These are phyloP conservation scores for Lepidurus apus DNA, from an alignment of 1,140 invertebrate genomes.

Conservation along the genomic window DNA sequence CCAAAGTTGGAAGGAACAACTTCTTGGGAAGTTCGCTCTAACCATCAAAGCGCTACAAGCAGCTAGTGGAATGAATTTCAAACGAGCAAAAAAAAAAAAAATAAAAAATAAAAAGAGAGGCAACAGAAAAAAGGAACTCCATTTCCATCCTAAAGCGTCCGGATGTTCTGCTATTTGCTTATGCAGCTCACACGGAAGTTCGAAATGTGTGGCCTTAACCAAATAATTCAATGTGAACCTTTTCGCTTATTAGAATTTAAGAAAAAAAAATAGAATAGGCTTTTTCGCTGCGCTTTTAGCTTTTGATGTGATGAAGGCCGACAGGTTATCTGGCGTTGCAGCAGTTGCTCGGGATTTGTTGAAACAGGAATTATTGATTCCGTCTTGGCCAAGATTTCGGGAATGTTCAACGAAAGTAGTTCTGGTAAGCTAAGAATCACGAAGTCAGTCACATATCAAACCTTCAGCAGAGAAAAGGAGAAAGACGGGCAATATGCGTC, in stretches of 20 bases:
- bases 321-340: not conserved
- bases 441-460: conserved; percentile 1
- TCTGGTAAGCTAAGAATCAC: not conserved
- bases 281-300: not conserved
- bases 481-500: not conserved
- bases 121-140: not conserved
- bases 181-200: not conserved
- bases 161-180: not conserved
- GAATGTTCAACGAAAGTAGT: not conserved
- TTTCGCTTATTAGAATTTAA: not conserved
- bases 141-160: not conserved
- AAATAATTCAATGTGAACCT: not conserved
- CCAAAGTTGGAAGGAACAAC: not conserved
- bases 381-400: not conserved
- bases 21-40: not conserved
- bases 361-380: conserved; percentile 19
- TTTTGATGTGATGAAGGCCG: not conserved
- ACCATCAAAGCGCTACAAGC: not conserved
- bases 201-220: not conserved
- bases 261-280: not conserved
- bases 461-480: not conserved
- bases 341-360: not conserved
- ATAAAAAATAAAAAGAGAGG: not conserved
- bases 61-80: conserved; percentile 8
- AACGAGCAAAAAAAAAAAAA: not conserved